phyloP scores from a whole-genome alignment of 2,797 vertebrate genomes.

The Pangasius mekongensis region DNA sequence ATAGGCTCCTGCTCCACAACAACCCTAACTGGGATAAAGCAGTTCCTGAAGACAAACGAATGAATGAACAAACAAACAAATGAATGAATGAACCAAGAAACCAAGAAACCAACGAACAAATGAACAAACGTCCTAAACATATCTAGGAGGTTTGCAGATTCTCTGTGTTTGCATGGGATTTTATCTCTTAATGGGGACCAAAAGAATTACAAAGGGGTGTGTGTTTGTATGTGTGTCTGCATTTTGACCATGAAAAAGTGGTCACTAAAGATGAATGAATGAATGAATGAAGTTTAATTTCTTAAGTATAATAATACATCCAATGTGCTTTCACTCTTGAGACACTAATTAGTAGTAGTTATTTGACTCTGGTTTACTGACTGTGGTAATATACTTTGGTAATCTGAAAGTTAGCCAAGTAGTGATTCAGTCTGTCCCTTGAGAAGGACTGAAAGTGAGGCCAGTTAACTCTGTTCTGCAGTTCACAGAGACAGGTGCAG shows the following conservation, averaged over 20 bases:
- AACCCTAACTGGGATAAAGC: background rate
- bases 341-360: background rate
- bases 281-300: background rate
- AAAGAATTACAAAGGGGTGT: background rate
- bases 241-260: background rate
- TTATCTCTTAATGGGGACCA: background rate
- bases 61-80: too few species aligned
- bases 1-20: background rate
- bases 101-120: slow-evolving; percentile 51
- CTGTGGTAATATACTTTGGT: slow-evolving; percentile 14
- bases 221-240: background rate
- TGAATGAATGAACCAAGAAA: slow-evolving; percentile 52
- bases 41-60: background rate
- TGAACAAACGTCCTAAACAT: background rate
- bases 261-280: background rate
- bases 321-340: background rate
- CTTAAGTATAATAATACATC: background rate
- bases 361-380: background rate
- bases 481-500: background rate
- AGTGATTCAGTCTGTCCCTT: slow-evolving; percentile 26
- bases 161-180: background rate
- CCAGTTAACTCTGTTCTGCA: slow-evolving; percentile 18
- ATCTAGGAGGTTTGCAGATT: background rate
- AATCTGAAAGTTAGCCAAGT: slow-evolving; percentile 6
- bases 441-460: slow-evolving; percentile 8